These are phyloP conservation scores for Druon quercuslanigerum DNA, from an alignment of 1,140 invertebrate species.

Conservation along the genomic window DNA sequence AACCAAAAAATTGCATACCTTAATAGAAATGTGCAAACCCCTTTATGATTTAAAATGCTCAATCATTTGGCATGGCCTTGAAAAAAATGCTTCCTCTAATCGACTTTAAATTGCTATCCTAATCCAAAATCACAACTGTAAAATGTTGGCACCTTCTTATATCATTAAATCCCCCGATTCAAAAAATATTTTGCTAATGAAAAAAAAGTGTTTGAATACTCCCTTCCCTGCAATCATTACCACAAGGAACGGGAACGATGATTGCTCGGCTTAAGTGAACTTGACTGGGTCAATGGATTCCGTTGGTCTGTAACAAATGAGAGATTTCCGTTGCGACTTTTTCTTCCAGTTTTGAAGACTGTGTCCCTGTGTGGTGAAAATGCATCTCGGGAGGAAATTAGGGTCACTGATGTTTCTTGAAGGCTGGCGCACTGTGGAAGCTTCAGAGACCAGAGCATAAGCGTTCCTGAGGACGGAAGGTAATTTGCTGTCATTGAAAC, in stretches of 20 bases:
- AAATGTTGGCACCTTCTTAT: too few species aligned
- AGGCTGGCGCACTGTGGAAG: not conserved
- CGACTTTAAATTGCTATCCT: too few species aligned
- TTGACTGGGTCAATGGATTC: not conserved
- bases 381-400: slow-evolving; percentile 57
- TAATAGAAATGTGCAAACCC: too few species aligned
- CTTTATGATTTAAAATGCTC: too few species aligned
- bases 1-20: too few species aligned
- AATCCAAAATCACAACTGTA: too few species aligned
- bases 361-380: slow-evolving; percentile 39
- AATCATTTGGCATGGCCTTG: too few species aligned
- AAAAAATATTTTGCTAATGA: too few species aligned
- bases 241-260: too few species aligned
- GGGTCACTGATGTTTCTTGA: slow-evolving; percentile 43
- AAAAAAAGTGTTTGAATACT: not conserved
- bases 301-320: not conserved
- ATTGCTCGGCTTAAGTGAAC: too few species aligned
- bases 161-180: too few species aligned
- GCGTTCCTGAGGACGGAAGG: slow-evolving; percentile 44
- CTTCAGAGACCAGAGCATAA: slow-evolving; percentile 7
- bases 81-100: too few species aligned
- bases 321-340: not conserved
- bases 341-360: not conserved
- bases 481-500: slow-evolving; percentile 57
- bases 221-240: not conserved